Percentiles rank a stretch among this genome's conserved stretches.
These are phyloP conservation scores for Allochrocebus solatus DNA, from an alignment of 2,797 vertebrate species.

Conservation along the genomic window DNA sequence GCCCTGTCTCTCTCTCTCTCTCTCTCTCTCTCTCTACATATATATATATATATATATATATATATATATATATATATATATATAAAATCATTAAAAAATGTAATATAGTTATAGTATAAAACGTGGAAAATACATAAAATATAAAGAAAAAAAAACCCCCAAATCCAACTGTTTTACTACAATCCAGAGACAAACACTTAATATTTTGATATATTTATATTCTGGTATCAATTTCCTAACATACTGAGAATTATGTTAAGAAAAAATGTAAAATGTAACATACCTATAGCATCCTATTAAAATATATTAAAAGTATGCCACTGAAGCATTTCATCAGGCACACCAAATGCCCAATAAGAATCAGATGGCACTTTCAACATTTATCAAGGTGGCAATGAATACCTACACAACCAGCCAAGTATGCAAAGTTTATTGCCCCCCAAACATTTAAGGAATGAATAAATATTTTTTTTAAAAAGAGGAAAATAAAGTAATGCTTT, in stretches of 20 bases:
- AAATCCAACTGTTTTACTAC: not conserved
- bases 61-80: too few species aligned
- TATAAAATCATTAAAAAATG: not conserved
- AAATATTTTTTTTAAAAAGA: not conserved
- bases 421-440: not conserved
- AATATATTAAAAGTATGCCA: not conserved
- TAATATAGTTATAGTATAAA: not conserved
- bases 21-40: too few species aligned
- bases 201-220: slow-evolving; percentile 23
- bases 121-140: not conserved
- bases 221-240: not conserved
- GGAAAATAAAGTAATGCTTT: not conserved
- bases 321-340: not conserved
- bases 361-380: not conserved
- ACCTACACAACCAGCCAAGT: not conserved
- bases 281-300: not conserved
- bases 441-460: slow-evolving; percentile 21
- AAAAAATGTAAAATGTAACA: slow-evolving; percentile 14
- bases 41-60: too few species aligned
- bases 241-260: not conserved
- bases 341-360: not conserved
- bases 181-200: not conserved
- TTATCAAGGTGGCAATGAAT: not conserved
- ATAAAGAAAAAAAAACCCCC: not conserved
- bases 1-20: too few species aligned